phyloP scores from a whole-genome alignment of 2,888 invertebrate species.

The Aphrophora alni region DNA sequence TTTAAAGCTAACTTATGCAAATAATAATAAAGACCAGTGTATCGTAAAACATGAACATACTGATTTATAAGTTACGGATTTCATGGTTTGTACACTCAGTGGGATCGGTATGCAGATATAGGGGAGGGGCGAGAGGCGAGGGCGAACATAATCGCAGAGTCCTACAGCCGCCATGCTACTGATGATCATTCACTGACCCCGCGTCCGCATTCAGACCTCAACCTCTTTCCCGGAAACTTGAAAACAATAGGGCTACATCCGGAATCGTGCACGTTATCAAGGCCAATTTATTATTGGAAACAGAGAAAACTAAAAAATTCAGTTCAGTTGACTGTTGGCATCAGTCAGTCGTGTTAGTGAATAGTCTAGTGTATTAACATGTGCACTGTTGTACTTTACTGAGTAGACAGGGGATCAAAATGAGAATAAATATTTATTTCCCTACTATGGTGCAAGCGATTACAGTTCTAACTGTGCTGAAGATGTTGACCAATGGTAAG shows the following conservation, averaged over 20 bases:
- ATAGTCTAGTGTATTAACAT: slow-evolving; percentile 24
- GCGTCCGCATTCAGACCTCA: slow-evolving; percentile 48
- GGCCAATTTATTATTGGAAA: slow-evolving; percentile 39
- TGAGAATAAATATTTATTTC: slow-evolving; percentile 65
- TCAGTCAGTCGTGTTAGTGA: slow-evolving; percentile 28
- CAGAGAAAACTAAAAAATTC: neutral
- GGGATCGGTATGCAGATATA: neutral
- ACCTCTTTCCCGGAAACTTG: slow-evolving; percentile 60
- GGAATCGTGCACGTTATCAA: slow-evolving; percentile 49
- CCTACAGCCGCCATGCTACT: neutral
- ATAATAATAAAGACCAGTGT: no score
- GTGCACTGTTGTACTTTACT: slow-evolving; percentile 30
- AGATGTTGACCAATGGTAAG: slow-evolving; percentile 81
- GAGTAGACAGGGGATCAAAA: slow-evolving; percentile 57
- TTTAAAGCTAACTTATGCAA: no score
- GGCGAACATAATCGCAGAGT: neutral
- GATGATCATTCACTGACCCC: slow-evolving; percentile 60
- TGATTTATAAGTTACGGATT: no score
- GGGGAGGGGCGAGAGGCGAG: neutral
- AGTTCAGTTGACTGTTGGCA: slow-evolving; percentile 36
- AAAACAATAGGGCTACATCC: slow-evolving; percentile 58
- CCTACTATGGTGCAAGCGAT: slow-evolving; percentile 82
- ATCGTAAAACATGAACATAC: no score
- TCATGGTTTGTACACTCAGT: neutral
- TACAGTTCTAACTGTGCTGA: slow-evolving; percentile 81